These are phyloP conservation scores for Chaetogeoica ovagalla DNA, from an alignment of 2,888 invertebrate species.

Conservation along the genomic window DNA sequence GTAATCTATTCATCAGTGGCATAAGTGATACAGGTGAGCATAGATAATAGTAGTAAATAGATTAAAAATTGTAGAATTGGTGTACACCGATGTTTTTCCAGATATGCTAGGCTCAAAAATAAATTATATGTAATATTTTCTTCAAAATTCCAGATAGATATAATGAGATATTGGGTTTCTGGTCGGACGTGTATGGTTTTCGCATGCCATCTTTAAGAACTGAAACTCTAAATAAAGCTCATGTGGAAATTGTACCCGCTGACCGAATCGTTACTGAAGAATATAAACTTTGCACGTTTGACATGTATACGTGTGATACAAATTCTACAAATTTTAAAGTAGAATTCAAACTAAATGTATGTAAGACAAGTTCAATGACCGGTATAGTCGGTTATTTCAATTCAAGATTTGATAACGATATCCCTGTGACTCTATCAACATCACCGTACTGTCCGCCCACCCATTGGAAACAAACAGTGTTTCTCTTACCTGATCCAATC, in stretches of 20 bases:
- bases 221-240: slow-evolving; percentile 78
- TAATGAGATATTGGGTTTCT: slow-evolving; percentile 75
- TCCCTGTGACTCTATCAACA: slow-evolving; percentile 74
- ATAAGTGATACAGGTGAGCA: slow-evolving; percentile 71
- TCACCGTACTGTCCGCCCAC: slow-evolving; percentile 75
- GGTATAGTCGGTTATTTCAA: slow-evolving; percentile 91
- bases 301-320: slow-evolving; percentile 72
- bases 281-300: slow-evolving; percentile 70
- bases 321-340: slow-evolving; percentile 72
- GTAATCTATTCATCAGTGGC: slow-evolving; percentile 79
- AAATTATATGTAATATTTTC: background rate
- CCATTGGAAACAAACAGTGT: slow-evolving; percentile 95
- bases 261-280: slow-evolving; percentile 71
- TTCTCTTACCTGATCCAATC: slow-evolving; percentile 76
- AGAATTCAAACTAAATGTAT: slow-evolving; percentile 67
- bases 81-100: too few species aligned
- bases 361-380: slow-evolving; percentile 71
- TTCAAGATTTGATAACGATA: slow-evolving; percentile 76
- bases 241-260: slow-evolving; percentile 69
- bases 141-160: slow-evolving; percentile 66
- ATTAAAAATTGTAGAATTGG: background rate
- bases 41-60: slow-evolving; percentile 42
- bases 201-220: slow-evolving; percentile 90
- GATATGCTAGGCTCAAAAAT: too few species aligned
- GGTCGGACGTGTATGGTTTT: slow-evolving; percentile 92